Conservation (phyloP, 2,113 vertebrate species). For the Rhea americana region DNA sequence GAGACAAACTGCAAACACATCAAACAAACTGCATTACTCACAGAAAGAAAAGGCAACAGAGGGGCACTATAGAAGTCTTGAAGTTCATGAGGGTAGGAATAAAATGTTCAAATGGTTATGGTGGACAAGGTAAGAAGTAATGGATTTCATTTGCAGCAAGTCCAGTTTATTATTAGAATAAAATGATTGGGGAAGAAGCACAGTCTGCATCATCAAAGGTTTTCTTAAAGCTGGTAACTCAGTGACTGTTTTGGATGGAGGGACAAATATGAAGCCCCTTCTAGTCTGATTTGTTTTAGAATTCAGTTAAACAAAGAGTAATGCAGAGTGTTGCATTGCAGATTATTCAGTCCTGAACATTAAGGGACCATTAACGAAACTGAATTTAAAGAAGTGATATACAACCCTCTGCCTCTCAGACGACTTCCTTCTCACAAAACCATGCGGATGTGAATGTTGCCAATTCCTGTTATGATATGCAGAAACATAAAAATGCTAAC, state of each 20-base stretch:
- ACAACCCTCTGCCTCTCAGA: not conserved
- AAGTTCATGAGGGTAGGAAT: not conserved
- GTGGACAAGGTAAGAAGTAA: not conserved
- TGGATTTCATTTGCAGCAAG: not conserved
- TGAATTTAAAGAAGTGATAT: not conserved
- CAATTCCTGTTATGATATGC: conserved; percentile 33
- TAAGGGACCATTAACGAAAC: not conserved
- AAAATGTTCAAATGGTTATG: not conserved
- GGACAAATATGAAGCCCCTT: not conserved
- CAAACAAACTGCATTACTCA: not conserved
- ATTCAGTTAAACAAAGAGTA: not conserved
- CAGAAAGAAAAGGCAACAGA: not conserved
- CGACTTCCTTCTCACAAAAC: conserved; percentile 1
- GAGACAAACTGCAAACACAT: not conserved
- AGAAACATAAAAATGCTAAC: conserved; percentile 14
- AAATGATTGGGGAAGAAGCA: not conserved
- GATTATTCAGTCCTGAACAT: not conserved
- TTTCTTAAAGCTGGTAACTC: not conserved
- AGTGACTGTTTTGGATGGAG: not conserved
- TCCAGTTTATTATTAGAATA: not conserved
- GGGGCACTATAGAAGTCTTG: not conserved
- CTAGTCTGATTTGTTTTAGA: not conserved
- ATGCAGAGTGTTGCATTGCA: not conserved
- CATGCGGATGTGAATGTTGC: conserved; percentile 9
- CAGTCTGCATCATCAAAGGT: accelerated